Evolutionary conservation across 2,113 vertebrate genomes (phyloP), one percentile per base, ranked within the genome.

Genomic region (Crotophaga sulcirostris): DNA sequence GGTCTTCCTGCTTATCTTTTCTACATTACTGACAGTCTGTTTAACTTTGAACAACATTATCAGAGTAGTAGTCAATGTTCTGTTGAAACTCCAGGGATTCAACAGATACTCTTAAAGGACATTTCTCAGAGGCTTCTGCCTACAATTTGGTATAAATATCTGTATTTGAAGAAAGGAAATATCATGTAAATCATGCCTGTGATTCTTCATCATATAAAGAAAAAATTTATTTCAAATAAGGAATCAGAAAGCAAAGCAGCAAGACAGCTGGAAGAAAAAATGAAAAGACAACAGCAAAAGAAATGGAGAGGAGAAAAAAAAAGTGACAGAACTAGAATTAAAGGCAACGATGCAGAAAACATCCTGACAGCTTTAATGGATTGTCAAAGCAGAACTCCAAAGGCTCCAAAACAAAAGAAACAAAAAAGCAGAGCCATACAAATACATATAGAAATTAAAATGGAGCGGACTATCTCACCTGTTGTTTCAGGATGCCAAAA

Each of bases 271-370:
- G 40, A 55, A 81, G 51, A 15, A 3, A 15, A 40, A 24, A 84
- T 47, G 55, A 67, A 36, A 34, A 72, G 25, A 74, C 26, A 89
- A 54, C 68, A 84, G 33, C 10, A 59, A 74, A 40, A 69, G 44
- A 64, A 17, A 38, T 1, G 6, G 42, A 77, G 44, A 72, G 25
- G 14, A 93, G 55, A 92, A 77, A 13, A 66, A 90, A 93, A 93
- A 90, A 68, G 62, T 91, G 49, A 92, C 51, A 93, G 63, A 40
- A 49, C 52, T 80, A 89, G 70, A 96, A 94, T 91, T 92, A 95
- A 91, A 92, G 36, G 86, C 77, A 94, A 62, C 68, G 87, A 81
- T 78, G 90, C 83, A 96, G 81, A 96, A 96, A 96, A 96, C 79
- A 38, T 90, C n/a, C 75, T 94, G 86, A 92, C 84, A 94, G 58